Evolutionary conservation across 2,888 invertebrate genomes (phyloP).

Genomic region (Noctua pronuba): DNA sequence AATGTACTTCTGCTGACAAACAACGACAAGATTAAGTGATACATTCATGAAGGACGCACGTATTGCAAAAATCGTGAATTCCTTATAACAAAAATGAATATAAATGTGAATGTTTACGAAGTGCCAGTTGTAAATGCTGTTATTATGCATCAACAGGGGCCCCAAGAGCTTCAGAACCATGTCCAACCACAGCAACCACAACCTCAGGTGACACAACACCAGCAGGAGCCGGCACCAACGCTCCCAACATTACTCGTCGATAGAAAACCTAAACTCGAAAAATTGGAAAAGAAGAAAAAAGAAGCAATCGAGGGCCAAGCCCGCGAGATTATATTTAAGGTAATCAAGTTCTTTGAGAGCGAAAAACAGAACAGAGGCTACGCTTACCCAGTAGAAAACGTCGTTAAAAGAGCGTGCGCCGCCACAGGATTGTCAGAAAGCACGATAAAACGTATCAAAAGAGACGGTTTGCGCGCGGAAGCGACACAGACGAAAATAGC

Average conservation of each 20-base stretch:
- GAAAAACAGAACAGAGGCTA: slow-evolving; percentile 88
- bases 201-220: slow-evolving; percentile 46
- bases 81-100: slow-evolving; percentile 70
- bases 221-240: slow-evolving; percentile 65
- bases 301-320: slow-evolving; percentile 88
- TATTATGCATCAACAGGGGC: slow-evolving; percentile 69
- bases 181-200: slow-evolving; percentile 56
- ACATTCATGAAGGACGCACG: slow-evolving; percentile 48
- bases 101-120: slow-evolving; percentile 77
- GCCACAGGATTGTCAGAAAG: slow-evolving; percentile 87
- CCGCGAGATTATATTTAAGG: slow-evolving; percentile 86
- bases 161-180: slow-evolving; percentile 67
- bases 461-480: slow-evolving; percentile 85
- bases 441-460: slow-evolving; percentile 86
- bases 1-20: slow-evolving; percentile 21
- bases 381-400: slow-evolving; percentile 87
- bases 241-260: slow-evolving; percentile 61
- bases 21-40: slow-evolving; percentile 13
- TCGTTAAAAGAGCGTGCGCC: slow-evolving; percentile 86
- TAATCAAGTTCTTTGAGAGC: slow-evolving; percentile 87
- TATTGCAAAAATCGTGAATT: slow-evolving; percentile 27
- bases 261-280: slow-evolving; percentile 78
- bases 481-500: slow-evolving; percentile 87
- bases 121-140: slow-evolving; percentile 68
- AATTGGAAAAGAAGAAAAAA: slow-evolving; percentile 84